These are phyloP conservation scores for Benthosema pterotum DNA, from an alignment of 2,797 vertebrate species.

Conservation along the genomic window DNA sequence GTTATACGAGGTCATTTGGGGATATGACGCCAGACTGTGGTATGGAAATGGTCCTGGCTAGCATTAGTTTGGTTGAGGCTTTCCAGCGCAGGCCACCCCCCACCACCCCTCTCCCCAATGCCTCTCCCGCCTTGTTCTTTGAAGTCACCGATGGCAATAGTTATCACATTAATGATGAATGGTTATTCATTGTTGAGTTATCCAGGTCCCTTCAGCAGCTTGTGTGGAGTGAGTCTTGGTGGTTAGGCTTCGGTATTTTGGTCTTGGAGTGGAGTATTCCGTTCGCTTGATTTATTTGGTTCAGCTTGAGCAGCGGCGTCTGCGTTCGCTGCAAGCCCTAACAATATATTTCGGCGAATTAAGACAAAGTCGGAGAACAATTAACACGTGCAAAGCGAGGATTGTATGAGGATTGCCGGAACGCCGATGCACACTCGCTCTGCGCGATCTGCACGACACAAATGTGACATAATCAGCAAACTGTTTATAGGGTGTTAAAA, in stretches of 20 bases:
- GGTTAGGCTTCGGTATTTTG: slow-evolving; percentile 15
- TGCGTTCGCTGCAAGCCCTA: neutral
- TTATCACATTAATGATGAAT: slow-evolving; percentile 66
- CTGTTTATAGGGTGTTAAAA: slow-evolving; percentile 4
- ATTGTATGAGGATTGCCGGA: neutral
- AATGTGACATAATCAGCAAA: slow-evolving; percentile 6
- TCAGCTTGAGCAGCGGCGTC: too few species aligned
- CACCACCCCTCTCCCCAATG: slow-evolving; percentile 11
- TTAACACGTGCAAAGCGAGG: neutral
- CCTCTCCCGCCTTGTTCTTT: slow-evolving; percentile 55
- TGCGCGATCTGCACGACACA: slow-evolving; percentile 6
- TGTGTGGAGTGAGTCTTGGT: slow-evolving; percentile 16
- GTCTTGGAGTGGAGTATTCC: neutral
- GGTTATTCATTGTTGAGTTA: slow-evolving; percentile 12
- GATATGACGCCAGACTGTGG: slow-evolving; percentile 60
- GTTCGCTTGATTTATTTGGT: too few species aligned
- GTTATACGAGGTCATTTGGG: slow-evolving; percentile 61
- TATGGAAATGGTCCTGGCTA: slow-evolving; percentile 62
- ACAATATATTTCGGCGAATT: neutral
- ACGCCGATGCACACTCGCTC: neutral
- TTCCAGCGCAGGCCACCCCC: slow-evolving; percentile 51
- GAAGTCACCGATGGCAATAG: slow-evolving; percentile 64
- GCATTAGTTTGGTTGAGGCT: slow-evolving; percentile 63
- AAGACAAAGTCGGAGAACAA: neutral
- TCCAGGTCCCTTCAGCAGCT: slow-evolving; percentile 38